Evolutionary conservation across 2,888 invertebrate genomes (phyloP).

Genomic region (Amblyjoppa fuscipennis): DNA sequence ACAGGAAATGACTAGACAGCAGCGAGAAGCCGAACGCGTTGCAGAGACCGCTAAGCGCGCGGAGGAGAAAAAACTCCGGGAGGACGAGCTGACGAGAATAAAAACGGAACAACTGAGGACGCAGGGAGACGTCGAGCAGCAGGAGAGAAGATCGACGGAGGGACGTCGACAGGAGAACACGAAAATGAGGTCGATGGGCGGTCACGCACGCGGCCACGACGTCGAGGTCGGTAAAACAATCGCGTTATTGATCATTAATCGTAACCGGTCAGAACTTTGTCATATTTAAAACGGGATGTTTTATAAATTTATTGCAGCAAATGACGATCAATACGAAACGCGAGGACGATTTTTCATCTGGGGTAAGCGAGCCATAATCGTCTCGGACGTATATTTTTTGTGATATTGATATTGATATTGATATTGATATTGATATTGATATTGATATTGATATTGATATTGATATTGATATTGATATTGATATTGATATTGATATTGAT

Average conservation of each 20-base stretch:
- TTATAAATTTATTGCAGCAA: conserved; percentile 75
- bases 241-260: conserved; percentile 3
- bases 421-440: no score
- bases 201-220: conserved; percentile 89
- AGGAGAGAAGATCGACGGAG: conserved; percentile 81
- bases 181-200: conserved; percentile 88
- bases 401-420: no score
- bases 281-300: not conserved
- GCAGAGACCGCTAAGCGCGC: conserved; percentile 74
- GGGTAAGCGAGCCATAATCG: conserved; percentile 75
- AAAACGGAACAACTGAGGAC: conserved; percentile 79
- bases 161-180: conserved; percentile 84
- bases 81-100: conserved; percentile 76
- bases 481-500: no score
- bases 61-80: conserved; percentile 76
- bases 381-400: not conserved
- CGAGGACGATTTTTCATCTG: conserved; percentile 81
- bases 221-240: conserved; percentile 81
- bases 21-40: conserved; percentile 74
- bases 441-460: no score
- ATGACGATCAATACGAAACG: conserved; percentile 76
- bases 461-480: no score
- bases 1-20: conserved; percentile 72
- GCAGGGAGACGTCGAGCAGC: conserved; percentile 79
- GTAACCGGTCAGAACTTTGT: not conserved